phyloP scores from a whole-genome alignment of 2,888 invertebrate species.

The Altica lythri region DNA sequence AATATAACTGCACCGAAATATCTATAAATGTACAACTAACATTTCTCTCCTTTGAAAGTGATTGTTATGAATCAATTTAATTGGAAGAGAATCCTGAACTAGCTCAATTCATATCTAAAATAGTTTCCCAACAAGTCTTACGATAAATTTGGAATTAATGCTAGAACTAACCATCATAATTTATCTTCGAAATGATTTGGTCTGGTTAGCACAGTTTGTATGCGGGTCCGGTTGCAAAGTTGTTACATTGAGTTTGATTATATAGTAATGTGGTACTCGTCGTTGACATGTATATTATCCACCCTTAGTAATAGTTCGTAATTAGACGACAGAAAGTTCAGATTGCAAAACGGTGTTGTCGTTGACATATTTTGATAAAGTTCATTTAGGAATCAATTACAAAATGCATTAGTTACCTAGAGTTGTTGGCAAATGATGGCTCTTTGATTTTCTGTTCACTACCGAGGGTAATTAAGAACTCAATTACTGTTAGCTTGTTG shows the following conservation, averaged over 20 bases:
- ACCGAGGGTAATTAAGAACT: no score
- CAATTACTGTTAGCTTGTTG: no score
- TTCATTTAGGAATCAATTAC: no score
- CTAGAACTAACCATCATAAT: neutral
- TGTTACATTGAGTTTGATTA: constrained; percentile 7
- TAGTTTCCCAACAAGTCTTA: neutral
- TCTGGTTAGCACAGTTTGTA: constrained; percentile 2
- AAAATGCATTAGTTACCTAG: no score
- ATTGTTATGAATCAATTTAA: no score
- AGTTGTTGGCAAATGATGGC: no score
- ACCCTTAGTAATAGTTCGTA: neutral
- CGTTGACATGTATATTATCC: constrained; percentile 1
- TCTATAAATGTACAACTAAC: no score
- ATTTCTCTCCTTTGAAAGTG: no score
- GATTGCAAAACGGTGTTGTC: neutral
- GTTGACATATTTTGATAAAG: neutral
- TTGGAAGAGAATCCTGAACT: no score
- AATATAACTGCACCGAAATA: no score
- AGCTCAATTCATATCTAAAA: no score
- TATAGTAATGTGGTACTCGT: constrained; percentile 2
- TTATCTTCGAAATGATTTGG: neutral
- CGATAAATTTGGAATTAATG: constrained; percentile 2
- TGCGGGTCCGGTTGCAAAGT: constrained; percentile 4
- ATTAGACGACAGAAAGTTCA: neutral
- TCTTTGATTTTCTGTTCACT: no score